Evolutionary conservation across 2,113 vertebrate genomes (phyloP), one percentile per base, ranked within the genome.

Genomic region (Cranoglanis bouderius): DNA sequence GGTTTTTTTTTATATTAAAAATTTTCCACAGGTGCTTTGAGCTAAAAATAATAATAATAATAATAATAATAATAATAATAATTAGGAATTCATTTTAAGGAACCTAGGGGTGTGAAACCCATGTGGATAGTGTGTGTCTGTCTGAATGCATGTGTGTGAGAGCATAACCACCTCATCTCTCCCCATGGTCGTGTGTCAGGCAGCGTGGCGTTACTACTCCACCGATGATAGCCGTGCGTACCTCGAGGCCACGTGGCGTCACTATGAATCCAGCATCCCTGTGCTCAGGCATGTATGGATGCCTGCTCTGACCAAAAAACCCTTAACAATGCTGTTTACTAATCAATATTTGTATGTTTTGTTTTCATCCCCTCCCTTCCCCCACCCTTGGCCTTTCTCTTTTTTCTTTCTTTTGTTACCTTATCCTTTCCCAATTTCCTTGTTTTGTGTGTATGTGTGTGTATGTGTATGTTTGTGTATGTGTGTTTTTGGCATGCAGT

Each of bases 131-230:
- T 83, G 10, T 32, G 14, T 21, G 53, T 61, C 26, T 81, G 40
- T 32, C 0, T 65, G n/a, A 63, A 43, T 84, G 70, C 8, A 49
- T 65, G 72, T 40, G 80, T 40, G 35, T n/a, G 38, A 49, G 57
- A 77, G 18, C 26, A 49, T 67, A 81, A 87, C 88, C 53, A 32
- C 57, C 4, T 40, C 46, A 18, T 72, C 46, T 84, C 87, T 84
- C 77, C 72, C 38, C 53, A 49, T 53, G 75, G 38, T 82, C 92
- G 92, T 94, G 91, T 82, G 94, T 95, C 94, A 97, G 97, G 94
- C 96, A 94, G 94, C 95, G 91, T 97, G 96, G 96, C 94, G 95
- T 93, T 96, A 96, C 95, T 95, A 94, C 95, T 96, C 96, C 95
- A 96, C 96, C 0, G 94, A 97, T 75, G 88, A 90, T 93, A 92